These are phyloP conservation scores for Eulemur macaco DNA, from an alignment of 2,113 vertebrate species.

Conservation along the genomic window DNA sequence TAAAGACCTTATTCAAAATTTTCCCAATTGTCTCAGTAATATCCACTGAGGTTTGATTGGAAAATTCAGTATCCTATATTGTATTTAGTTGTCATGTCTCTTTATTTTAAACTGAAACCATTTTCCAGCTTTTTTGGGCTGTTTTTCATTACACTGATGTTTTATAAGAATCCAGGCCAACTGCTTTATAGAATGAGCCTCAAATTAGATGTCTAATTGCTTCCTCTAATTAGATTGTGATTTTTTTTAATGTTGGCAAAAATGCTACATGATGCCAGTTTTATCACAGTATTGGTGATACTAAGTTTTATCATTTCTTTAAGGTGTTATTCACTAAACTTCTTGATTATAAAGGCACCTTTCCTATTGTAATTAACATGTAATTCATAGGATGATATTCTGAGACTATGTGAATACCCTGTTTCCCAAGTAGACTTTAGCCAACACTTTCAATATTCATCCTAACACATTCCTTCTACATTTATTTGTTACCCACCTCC, in stretches of 20 bases:
- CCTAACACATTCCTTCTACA: background rate
- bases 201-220: background rate
- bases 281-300: background rate
- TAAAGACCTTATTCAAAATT: background rate
- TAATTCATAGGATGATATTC: background rate
- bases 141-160: background rate
- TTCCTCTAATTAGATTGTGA: background rate
- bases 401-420: background rate
- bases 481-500: background rate
- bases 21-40: background rate
- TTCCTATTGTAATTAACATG: background rate
- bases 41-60: background rate
- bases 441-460: background rate
- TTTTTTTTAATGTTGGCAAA: background rate
- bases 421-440: background rate
- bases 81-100: background rate
- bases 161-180: background rate
- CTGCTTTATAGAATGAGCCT: background rate
- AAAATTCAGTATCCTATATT: background rate
- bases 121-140: background rate
- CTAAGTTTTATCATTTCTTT: background rate
- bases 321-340: background rate
- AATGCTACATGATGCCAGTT: background rate
- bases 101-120: slow-evolving; percentile 7
- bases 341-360: background rate